Base-by-base conservation (phyloP, 2,888 invertebrate genomes). In the Drosophila mayaguana region DNA sequence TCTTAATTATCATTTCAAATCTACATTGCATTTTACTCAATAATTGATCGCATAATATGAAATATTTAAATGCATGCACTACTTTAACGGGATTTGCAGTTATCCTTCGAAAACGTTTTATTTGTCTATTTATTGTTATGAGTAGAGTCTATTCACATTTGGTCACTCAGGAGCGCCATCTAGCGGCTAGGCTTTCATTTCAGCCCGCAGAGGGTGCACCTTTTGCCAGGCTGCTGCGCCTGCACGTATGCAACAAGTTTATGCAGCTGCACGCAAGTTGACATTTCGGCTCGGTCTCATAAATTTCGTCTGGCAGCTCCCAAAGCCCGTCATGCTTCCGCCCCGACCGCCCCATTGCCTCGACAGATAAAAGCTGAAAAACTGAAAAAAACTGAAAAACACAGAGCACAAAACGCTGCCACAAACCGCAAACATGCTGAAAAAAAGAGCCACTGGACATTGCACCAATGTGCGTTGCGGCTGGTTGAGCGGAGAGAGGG, bases 181-280 rank as follows among this genome's bases (percentile, higher is more conserved):
- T 51, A 28, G 50, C 28, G 28, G 14, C 14, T 11, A 51, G 14
- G 12, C 56, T 48, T 22, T 43, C 48, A 46, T 7, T 54, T 66
- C 56, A 25, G 70, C 60, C 71, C 54, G 71, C 53, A 42, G 34
- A 40, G 36, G 20, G 14, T 32, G 16, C 28, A 36, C 54, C 54
- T 60, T 69, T 53, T 42, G 18, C 7, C 9, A 38, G n/a, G n/a
- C 22, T 45, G 57, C 12, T 51, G 6, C 40, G 46, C 55, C 53
- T 28, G 42, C 50, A 61, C 55, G 79, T 73, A 66, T 83, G 89
- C 86, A 87, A 90, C 86, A 86, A 89, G 90, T 90, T 88, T 86
- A 79, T 88, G 85, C 89, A 83, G 64, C 65, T 71, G 78, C 85
- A 88, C 81, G 83, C 78, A 78, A 71, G 64, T 75, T 88, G 88